These are phyloP conservation scores for Pristionchus arcanus DNA, from an alignment of 2,888 invertebrate genomes.

Conservation along the genomic window DNA sequence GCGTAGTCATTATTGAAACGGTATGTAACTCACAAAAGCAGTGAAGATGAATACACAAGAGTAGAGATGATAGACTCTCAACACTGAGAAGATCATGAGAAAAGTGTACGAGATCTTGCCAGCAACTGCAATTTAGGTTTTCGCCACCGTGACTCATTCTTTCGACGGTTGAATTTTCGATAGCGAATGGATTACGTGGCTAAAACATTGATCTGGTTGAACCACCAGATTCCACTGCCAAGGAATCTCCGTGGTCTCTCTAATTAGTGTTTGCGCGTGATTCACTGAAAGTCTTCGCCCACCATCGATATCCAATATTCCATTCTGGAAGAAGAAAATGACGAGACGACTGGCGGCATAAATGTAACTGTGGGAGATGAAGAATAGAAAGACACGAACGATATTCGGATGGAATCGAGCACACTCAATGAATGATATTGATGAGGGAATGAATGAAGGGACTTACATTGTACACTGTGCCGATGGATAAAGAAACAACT, in stretches of 20 bases:
- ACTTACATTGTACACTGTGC: neutral
- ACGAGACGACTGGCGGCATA: neutral
- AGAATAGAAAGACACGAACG: constrained; percentile 38
- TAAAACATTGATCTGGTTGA: neutral
- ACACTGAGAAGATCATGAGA: constrained; percentile 34
- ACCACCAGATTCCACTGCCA: neutral
- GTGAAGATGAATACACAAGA: constrained; percentile 34
- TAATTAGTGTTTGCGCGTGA: neutral
- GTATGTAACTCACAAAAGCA: neutral
- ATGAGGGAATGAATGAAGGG: neutral
- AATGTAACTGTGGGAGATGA: neutral
- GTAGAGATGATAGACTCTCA: constrained; percentile 30
- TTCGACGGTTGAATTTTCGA: neutral
- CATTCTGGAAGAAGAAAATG: constrained; percentile 42
- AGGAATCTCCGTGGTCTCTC: neutral
- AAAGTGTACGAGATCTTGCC: constrained; percentile 41
- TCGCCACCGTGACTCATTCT: neutral
- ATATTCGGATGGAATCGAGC: constrained; percentile 47
- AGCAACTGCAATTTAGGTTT: neutral
- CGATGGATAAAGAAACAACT: neutral
- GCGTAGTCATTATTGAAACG: neutral
- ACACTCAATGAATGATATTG: neutral
- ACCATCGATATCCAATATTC: constrained; percentile 23
- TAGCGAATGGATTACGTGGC: neutral
- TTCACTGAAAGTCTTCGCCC: neutral